A percentile compares a stretch with the other conserved stretches of the same genome.
Conservation (phyloP, 1,140 invertebrate species). For the Tetragonula clypearis region DNA sequence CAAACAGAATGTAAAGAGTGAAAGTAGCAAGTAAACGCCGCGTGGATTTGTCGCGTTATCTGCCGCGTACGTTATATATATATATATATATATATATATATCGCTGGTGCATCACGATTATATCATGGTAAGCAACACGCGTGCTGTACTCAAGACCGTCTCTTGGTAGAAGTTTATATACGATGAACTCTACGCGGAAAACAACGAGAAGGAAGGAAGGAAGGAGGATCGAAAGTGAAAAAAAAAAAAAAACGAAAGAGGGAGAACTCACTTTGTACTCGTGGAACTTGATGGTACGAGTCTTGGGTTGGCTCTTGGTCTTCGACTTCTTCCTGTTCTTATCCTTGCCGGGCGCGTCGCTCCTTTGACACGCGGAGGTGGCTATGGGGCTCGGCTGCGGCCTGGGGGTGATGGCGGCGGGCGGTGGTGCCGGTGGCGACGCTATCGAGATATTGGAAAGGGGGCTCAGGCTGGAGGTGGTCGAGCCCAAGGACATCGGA, state of each 20-base stretch:
- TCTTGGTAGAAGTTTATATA: no score
- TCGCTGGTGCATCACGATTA: neutral
- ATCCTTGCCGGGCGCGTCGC: constrained; percentile 89
- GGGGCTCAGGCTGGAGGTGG: constrained; percentile 87
- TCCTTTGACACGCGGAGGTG: constrained; percentile 78
- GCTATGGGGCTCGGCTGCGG: constrained; percentile 82
- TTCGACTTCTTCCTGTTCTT: constrained; percentile 96
- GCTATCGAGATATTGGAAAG: constrained; percentile 85
- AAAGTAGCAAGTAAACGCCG: constrained; percentile 19
- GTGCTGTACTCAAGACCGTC: neutral
- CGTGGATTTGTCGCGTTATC: neutral
- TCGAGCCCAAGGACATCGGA: constrained; percentile 85
- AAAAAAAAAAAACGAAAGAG: neutral
- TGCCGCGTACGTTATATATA: neutral
- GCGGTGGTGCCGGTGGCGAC: constrained; percentile 82
- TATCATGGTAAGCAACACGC: neutral
- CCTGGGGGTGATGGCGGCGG: constrained; percentile 82
- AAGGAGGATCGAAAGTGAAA: no score
- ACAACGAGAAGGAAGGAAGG: neutral
- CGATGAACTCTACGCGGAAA: neutral
- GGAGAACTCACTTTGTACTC: constrained; percentile 91
- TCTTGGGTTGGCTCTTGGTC: constrained; percentile 92
- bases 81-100: neutral
- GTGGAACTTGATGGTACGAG: constrained; percentile 97
- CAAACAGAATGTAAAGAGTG: constrained; percentile 26